Evolutionary conservation across 2,113 vertebrate species (phyloP).

Genomic region (Tyrannus savana): DNA sequence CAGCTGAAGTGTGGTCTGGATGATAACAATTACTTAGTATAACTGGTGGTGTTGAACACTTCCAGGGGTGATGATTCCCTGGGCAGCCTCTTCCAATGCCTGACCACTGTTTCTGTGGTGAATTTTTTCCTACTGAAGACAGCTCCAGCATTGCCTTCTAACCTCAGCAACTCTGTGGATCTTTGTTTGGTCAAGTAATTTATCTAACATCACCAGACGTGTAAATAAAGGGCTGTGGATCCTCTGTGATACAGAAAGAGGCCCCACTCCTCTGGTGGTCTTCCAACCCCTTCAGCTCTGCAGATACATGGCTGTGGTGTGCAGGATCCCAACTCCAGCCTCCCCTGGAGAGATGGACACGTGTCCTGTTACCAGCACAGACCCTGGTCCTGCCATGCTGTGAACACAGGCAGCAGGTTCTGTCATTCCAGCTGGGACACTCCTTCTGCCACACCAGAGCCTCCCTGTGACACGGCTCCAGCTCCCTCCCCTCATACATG

Average conservation of each 20-base stretch:
- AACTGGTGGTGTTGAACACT: background rate
- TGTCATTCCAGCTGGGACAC: background rate
- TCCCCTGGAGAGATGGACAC: background rate
- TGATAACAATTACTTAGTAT: no score
- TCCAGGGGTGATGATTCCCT: background rate
- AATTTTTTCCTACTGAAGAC: background rate
- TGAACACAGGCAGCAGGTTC: background rate
- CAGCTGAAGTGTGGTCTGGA: no score
- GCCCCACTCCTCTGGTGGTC: background rate
- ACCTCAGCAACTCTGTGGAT: background rate
- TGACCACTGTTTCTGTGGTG: background rate
- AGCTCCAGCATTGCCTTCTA: background rate
- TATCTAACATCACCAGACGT: background rate
- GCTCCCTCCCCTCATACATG: background rate
- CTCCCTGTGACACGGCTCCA: background rate
- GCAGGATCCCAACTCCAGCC: background rate
- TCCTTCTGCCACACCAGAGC: background rate
- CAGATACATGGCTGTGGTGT: accelerated
- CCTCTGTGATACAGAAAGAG: background rate
- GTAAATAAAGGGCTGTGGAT: background rate
- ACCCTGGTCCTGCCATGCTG: accelerated
- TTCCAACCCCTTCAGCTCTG: background rate
- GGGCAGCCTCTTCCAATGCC: background rate
- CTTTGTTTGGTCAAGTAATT: background rate
- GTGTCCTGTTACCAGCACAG: background rate